phyloP scores from a whole-genome alignment of 2,797 vertebrate species.

The Silurus lanzhouensis region DNA sequence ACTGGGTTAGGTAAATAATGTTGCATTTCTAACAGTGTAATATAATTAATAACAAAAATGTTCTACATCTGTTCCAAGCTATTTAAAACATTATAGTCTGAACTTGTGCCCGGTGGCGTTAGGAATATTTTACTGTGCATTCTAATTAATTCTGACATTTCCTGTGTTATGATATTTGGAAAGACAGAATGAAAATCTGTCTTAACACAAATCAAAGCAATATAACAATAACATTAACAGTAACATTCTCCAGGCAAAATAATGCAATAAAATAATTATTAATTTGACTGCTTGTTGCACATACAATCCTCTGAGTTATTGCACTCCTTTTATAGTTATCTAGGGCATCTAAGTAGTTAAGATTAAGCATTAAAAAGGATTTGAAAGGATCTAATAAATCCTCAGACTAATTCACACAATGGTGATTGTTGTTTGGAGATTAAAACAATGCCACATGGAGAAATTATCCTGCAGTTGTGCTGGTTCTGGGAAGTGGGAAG shows the following conservation, averaged over 20 bases:
- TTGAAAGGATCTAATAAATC: slow-evolving; percentile 1
- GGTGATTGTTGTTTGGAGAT: slow-evolving; percentile 15
- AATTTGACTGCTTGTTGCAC: neutral
- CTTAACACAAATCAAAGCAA: slow-evolving; percentile 26
- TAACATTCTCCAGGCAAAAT: slow-evolving; percentile 1
- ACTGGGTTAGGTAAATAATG: neutral
- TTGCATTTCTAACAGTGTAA: neutral
- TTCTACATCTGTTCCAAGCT: slow-evolving; percentile 26
- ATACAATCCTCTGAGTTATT: neutral
- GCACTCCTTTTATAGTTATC: slow-evolving; percentile 27
- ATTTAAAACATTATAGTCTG: slow-evolving; percentile 39
- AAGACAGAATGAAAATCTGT: slow-evolving; percentile 40
- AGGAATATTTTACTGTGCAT: slow-evolving; percentile 37
- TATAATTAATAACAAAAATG: slow-evolving; percentile 1
- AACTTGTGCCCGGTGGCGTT: slow-evolving; percentile 47
- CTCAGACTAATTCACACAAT: neutral
- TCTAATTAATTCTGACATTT: slow-evolving; percentile 28
- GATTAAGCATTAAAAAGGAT: neutral
- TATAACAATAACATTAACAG: slow-evolving; percentile 2
- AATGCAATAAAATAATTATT: slow-evolving; percentile 2
- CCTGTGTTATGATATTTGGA: slow-evolving; percentile 47
- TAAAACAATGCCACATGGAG: neutral
- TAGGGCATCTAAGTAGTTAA: slow-evolving; percentile 3
- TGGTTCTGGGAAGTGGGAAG: neutral
- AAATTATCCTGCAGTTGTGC: neutral